A percentile compares a stretch with the other conserved stretches of the same genome.
phyloP scores from a whole-genome alignment of 2,888 invertebrate species.

The Deroplatys truncata region DNA sequence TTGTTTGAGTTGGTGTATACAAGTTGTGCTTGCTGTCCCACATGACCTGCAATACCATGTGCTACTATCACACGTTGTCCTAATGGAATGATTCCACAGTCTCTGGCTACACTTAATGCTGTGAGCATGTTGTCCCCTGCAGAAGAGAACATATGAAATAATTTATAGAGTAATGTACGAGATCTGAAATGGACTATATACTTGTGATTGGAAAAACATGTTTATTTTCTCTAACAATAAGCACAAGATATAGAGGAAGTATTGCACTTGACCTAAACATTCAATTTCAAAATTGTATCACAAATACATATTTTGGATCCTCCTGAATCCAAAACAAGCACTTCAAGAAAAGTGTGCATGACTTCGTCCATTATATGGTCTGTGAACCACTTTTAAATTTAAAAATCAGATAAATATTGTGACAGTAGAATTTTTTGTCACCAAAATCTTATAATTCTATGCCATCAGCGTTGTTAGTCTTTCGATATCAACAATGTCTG shows the following conservation, averaged over 20 bases:
- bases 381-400: too few relatives aligned
- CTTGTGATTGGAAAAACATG: background rate
- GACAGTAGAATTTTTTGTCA: too few relatives aligned
- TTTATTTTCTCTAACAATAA: too few relatives aligned
- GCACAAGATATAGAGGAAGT: too few relatives aligned
- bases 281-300: background rate
- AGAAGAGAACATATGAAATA: constrained; percentile 29
- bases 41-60: constrained; percentile 33
- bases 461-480: too few relatives aligned
- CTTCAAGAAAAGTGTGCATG: too few relatives aligned
- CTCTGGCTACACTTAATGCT: constrained; percentile 86
- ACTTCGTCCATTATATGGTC: too few relatives aligned
- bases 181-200: background rate
- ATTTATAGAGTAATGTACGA: background rate
- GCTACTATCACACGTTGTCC: constrained; percentile 55
- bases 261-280: too few relatives aligned
- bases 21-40: constrained; percentile 18
- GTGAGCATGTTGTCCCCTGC: constrained; percentile 83
- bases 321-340: too few relatives aligned
- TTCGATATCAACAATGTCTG: too few relatives aligned
- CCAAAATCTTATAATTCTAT: too few relatives aligned
- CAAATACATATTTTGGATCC: background rate
- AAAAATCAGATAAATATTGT: too few relatives aligned
- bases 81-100: constrained; percentile 77
- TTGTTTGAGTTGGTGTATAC: constrained; percentile 21